Evolutionary conservation across 2,113 vertebrate genomes (phyloP).

Genomic region (Sarotherodon lohbergeri): DNA sequence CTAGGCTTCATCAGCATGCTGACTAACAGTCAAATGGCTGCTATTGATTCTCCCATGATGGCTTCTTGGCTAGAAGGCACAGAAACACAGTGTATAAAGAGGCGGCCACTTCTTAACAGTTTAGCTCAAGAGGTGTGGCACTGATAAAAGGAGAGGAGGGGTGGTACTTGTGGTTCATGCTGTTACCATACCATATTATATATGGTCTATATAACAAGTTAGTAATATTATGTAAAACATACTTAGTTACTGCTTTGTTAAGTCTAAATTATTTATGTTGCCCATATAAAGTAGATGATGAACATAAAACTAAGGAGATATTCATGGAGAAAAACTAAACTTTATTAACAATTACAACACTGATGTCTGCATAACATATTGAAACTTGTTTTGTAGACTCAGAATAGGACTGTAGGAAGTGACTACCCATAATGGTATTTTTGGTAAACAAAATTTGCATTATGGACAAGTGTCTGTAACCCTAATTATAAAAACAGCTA

Average conservation of each 20-base stretch:
- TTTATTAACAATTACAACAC: background rate
- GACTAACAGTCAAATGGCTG: background rate
- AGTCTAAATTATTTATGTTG: background rate
- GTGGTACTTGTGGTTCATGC: background rate
- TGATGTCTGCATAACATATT: background rate
- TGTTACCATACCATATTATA: rapidly evolving
- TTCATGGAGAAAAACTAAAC: background rate
- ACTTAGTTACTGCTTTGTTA: background rate
- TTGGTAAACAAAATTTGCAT: background rate
- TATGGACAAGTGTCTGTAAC: background rate
- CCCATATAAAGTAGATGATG: background rate
- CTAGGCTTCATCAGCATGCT: background rate
- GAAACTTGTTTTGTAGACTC: background rate
- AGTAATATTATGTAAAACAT: background rate
- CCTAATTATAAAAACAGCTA: background rate
- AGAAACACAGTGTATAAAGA: background rate
- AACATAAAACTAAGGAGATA: background rate
- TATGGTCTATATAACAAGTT: background rate
- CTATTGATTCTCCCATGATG: background rate
- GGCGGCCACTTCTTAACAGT: background rate
- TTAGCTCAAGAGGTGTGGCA: background rate
- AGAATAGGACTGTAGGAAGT: background rate
- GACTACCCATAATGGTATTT: background rate
- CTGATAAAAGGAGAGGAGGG: background rate
- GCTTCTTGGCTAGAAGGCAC: background rate